Base-by-base conservation (phyloP, 2,113 vertebrate species). In the Pantherophis guttatus region DNA sequence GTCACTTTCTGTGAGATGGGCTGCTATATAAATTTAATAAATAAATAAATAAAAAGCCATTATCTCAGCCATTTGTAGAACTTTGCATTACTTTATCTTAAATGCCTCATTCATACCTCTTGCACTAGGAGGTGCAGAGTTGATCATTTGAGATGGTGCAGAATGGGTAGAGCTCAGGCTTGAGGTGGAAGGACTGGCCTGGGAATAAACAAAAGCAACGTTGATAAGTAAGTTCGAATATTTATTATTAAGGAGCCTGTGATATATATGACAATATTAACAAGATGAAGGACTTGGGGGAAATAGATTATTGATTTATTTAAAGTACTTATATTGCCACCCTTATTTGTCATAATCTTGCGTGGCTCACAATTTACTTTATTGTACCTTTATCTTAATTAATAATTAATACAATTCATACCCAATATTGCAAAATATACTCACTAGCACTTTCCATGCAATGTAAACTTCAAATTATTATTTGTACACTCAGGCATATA, bases 151-250 rank as follows among this genome's bases (percentile, higher is more conserved):
- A 87, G 99, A 99, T 0, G 98, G 99, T 92, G 98, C 99, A 2
- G 99, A 99, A 95, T 99, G 98, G 90, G 99, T 99, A 75, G 99
- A 99, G 95, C 99, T 99, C 97, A 99, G 97, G 96, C 99, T 99
- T 93, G 99, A 99, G 95, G 99, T 99, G 93, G 99, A 99, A 89
- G 99, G 99, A 97, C 99, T 99, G 62, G 99, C 98, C 98, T 99
- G 98, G 96, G 94, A 98, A 21, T 96, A 97, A 88, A 96, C 97
- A 94, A 97, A 96, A 97, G 98, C 95, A 97, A 97, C 17, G 3
- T 96, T 97, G 92, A 98, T 97, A 94, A 97, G 95, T 93, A 97
- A 97, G 95, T 97, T 95, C 52, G 95, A 95, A 96, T 97, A 96
- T 89, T 95, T 97, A 94, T 95, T 94, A n/a, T 97, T 95, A 94